Evolutionary conservation across 2,888 invertebrate species (phyloP).

Genomic region (Lochmaea capreae): DNA sequence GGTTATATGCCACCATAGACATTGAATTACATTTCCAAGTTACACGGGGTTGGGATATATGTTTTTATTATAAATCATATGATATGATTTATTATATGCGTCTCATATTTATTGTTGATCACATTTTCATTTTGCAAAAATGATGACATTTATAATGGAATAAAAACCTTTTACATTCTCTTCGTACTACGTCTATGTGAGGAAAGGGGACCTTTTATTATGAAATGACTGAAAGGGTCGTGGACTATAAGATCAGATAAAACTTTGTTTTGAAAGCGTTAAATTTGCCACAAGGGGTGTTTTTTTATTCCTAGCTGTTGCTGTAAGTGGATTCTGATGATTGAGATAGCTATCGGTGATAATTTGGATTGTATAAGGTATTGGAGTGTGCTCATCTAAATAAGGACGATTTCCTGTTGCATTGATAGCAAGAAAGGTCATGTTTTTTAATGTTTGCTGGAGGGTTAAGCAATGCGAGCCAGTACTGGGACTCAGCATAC

Average conservation of each 20-base stretch:
- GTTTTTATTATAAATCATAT: too few relatives aligned
- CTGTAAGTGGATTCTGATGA: slow-evolving; percentile 30
- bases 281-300: slow-evolving; percentile 38
- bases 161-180: neutral
- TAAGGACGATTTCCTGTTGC: neutral
- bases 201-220: slow-evolving; percentile 26
- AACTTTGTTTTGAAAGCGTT: slow-evolving; percentile 34
- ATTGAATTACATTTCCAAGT: too few relatives aligned
- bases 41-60: too few relatives aligned
- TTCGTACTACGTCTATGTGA: slow-evolving; percentile 5
- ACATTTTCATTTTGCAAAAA: neutral
- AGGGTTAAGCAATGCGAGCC: too few relatives aligned
- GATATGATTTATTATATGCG: too few relatives aligned
- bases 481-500: too few relatives aligned
- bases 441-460: too few relatives aligned
- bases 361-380: slow-evolving; percentile 14
- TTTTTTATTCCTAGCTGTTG: slow-evolving; percentile 28
- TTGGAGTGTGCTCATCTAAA: neutral
- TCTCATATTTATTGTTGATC: too few relatives aligned
- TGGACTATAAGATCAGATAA: slow-evolving; percentile 26
- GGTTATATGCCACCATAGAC: too few relatives aligned
- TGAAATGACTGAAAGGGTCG: slow-evolving; percentile 20
- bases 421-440: neutral
- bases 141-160: neutral
- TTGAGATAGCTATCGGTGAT: slow-evolving; percentile 24